A percentile compares a stretch with the other conserved stretches of the same genome.
phyloP scores from a whole-genome alignment of 2,797 vertebrate species.

The Discoglossus pictus region DNA sequence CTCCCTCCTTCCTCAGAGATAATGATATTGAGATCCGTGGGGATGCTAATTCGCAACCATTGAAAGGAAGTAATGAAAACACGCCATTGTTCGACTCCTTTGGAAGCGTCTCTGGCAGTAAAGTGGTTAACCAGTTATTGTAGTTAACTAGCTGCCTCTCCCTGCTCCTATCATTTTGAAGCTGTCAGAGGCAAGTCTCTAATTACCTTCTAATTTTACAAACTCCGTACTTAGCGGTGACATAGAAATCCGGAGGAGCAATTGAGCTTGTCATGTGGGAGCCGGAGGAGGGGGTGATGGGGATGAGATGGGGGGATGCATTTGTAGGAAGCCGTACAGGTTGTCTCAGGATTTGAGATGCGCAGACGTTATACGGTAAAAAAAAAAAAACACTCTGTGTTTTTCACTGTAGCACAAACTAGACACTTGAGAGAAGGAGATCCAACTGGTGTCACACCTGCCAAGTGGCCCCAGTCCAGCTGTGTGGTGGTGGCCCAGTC shows the following conservation, averaged over 20 bases:
- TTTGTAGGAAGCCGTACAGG: constrained; percentile 2
- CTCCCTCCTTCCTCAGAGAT: too few species aligned
- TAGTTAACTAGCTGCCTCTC: constrained; percentile 15
- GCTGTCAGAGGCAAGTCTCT: constrained; percentile 27
- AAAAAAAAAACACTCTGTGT: neutral
- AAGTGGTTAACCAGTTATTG: neutral
- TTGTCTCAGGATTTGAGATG: neutral
- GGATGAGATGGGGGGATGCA: neutral
- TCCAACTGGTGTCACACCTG: too few species aligned
- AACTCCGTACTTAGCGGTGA: constrained; percentile 36
- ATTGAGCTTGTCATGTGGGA: constrained; percentile 40
- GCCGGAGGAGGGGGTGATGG: constrained; percentile 1
- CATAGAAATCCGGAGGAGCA: constrained; percentile 31
- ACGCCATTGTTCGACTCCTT: neutral
- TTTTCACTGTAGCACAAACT: neutral
- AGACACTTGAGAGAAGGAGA: too few species aligned
- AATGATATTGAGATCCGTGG: too few species aligned
- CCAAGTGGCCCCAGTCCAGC: too few species aligned
- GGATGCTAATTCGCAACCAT: too few species aligned
- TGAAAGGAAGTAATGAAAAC: too few species aligned
- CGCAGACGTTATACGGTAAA: constrained; percentile 1
- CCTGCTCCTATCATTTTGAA: constrained; percentile 15
- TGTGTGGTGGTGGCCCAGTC: too few species aligned
- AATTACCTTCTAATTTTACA: constrained; percentile 50
- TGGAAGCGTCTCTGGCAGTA: neutral